Conservation (phyloP, 2,797 vertebrate genomes). For the Chiloscyllium punctatum region DNA sequence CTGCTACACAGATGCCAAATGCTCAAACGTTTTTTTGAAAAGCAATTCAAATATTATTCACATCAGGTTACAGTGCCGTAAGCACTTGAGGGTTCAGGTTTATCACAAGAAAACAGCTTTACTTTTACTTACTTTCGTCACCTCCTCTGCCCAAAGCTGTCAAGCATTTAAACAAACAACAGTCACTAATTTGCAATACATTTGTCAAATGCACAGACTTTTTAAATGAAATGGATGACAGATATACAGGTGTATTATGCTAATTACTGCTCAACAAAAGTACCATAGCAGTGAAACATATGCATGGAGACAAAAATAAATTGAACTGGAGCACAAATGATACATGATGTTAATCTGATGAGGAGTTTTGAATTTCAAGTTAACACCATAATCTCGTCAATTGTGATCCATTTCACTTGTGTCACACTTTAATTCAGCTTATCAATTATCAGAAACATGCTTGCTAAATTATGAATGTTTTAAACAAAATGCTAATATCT, state of each 20-base stretch:
- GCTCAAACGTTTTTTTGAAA: neutral
- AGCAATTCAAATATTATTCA: neutral
- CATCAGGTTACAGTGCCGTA: neutral
- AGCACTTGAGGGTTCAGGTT: neutral
- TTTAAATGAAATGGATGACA: conserved; percentile 42
- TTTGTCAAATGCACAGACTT: neutral
- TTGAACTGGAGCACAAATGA: neutral
- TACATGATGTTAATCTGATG: neutral
- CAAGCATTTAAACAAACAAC: conserved; percentile 60
- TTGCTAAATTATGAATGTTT: neutral
- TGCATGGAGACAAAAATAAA: neutral
- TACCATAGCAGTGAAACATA: neutral
- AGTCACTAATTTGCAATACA: conserved; percentile 44
- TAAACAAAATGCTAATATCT: neutral
- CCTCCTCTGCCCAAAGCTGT: conserved; percentile 93
- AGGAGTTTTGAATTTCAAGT: neutral
- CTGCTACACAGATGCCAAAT: neutral
- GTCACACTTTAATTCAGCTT: neutral
- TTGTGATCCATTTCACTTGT: neutral
- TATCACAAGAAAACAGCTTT: conserved; percentile 42
- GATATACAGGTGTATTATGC: conserved; percentile 43
- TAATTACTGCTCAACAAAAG: neutral
- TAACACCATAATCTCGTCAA: neutral
- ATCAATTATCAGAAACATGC: neutral
- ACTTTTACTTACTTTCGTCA: conserved; percentile 87